phyloP scores from a whole-genome alignment of 2,113 vertebrate species.

The Syngnathus typhle region DNA sequence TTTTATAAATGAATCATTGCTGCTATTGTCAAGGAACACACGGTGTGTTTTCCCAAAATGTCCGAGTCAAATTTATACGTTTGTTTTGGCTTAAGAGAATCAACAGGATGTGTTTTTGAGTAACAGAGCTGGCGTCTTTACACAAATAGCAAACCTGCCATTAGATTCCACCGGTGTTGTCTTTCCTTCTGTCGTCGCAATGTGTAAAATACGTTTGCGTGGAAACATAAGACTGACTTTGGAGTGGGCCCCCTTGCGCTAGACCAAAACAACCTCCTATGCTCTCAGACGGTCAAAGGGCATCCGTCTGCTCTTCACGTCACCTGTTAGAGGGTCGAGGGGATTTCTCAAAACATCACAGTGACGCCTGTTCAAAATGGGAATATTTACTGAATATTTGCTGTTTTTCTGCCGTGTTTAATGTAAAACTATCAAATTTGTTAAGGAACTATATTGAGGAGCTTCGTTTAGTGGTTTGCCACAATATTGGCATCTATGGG shows the following conservation, averaged over 20 bases:
- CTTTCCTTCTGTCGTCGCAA: constrained; percentile 55
- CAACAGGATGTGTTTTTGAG: constrained; percentile 5
- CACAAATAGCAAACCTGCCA: constrained; percentile 55
- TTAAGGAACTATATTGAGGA: not conserved
- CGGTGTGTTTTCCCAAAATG: not conserved
- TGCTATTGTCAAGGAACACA: not conserved
- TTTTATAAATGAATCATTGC: not conserved
- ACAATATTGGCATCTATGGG: not conserved
- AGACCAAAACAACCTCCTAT: constrained; percentile 2
- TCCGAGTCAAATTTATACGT: constrained; percentile 4
- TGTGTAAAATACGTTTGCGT: constrained; percentile 35
- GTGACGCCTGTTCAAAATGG: not conserved
- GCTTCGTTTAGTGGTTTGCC: not conserved
- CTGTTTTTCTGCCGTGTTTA: no score
- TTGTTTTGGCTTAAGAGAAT: constrained; percentile 17
- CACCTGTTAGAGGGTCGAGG: constrained; percentile 3
- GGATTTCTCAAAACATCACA: not conserved
- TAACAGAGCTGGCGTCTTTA: constrained; percentile 22
- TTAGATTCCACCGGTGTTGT: constrained; percentile 46
- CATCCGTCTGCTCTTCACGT: constrained; percentile 15
- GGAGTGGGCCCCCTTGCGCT: not conserved
- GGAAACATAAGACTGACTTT: constrained; percentile 46
- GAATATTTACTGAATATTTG: no score
- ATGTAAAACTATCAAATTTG: no score
- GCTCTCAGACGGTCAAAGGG: not conserved